Conservation (phyloP, 2,888 invertebrate genomes). For the Alviniconcha strummeri region DNA sequence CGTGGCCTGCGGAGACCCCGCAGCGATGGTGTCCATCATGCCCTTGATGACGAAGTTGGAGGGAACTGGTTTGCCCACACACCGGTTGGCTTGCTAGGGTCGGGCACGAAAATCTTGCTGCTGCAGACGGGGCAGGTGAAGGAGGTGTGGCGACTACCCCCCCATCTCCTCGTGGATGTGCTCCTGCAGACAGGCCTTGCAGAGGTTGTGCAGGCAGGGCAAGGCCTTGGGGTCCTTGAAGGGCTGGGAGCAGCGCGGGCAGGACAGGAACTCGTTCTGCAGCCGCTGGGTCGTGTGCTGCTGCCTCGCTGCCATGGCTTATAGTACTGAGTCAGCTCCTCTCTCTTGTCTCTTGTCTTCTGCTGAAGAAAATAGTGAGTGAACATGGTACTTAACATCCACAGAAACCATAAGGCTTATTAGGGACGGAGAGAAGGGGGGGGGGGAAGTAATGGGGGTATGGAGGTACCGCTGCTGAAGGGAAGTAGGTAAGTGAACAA, state of each 20-base stretch:
- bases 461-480: too few relatives aligned
- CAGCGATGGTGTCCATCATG: constrained; percentile 35
- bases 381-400: not conserved
- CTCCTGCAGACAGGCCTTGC: constrained; percentile 32
- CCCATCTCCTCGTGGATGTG: constrained; percentile 55
- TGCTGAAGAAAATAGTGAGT: not conserved
- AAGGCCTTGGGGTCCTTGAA: constrained; percentile 37
- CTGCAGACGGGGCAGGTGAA: constrained; percentile 35
- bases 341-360: not conserved
- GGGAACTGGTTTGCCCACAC: constrained; percentile 37
- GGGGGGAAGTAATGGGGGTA: too few relatives aligned
- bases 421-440: not conserved
- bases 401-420: not conserved
- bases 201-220: constrained; percentile 38
- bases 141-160: constrained; percentile 49
- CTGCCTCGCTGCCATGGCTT: not conserved
- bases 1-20: constrained; percentile 2
- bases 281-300: constrained; percentile 15
- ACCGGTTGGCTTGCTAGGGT: constrained; percentile 32
- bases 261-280: constrained; percentile 35
- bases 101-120: constrained; percentile 36
- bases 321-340: not conserved
- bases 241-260: constrained; percentile 30
- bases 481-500: too few relatives aligned
- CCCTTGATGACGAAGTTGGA: constrained; percentile 35